These are phyloP conservation scores for fruit fly (Drosophila melanogaster) DNA, from an alignment of 1,140 invertebrate species.

Conservation along the genomic window DNA sequence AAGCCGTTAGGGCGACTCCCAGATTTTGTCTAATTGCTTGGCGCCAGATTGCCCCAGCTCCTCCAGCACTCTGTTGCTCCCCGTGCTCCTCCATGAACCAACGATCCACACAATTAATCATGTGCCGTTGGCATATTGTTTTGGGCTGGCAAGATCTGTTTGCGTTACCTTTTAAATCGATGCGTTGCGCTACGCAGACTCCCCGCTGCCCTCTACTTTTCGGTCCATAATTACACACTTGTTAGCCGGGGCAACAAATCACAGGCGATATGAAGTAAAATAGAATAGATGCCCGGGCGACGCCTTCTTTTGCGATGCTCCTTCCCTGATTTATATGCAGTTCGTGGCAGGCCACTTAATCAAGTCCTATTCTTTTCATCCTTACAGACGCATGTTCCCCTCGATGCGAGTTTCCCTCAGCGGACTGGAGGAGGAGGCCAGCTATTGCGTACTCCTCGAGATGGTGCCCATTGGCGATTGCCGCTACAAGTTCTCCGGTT, in stretches of 20 bases:
- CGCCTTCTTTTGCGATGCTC: constrained; percentile 54
- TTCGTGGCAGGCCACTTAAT: constrained; percentile 61
- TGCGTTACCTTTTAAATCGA: constrained; percentile 77
- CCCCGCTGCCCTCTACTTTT: constrained; percentile 31
- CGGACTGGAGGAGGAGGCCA: constrained; percentile 91
- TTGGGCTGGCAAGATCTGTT: constrained; percentile 47
- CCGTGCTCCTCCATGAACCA: not conserved
- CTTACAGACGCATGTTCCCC: constrained; percentile 94
- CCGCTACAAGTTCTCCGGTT: constrained; percentile 89
- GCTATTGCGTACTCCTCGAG: constrained; percentile 93
- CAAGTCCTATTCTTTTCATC: constrained; percentile 63
- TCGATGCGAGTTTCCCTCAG: constrained; percentile 88
- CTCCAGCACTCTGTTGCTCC: too few species aligned
- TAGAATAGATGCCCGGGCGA: constrained; percentile 45
- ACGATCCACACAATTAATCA: constrained; percentile 68
- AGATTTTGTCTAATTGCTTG: constrained; percentile 79
- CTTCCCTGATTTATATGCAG: constrained; percentile 60
- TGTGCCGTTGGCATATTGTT: constrained; percentile 51
- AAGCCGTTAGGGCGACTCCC: constrained; percentile 68
- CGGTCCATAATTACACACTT: constrained; percentile 79
- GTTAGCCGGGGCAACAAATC: constrained; percentile 79
- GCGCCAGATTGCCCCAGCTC: constrained; percentile 42
- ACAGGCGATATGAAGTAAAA: constrained; percentile 31
- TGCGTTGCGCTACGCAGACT: constrained; percentile 41
- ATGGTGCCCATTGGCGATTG: constrained; percentile 88